Percentiles rank a stretch among this genome's conserved stretches.
Conservation (phyloP, 2,113 vertebrate species). For the Macroglossus sobrinus region DNA sequence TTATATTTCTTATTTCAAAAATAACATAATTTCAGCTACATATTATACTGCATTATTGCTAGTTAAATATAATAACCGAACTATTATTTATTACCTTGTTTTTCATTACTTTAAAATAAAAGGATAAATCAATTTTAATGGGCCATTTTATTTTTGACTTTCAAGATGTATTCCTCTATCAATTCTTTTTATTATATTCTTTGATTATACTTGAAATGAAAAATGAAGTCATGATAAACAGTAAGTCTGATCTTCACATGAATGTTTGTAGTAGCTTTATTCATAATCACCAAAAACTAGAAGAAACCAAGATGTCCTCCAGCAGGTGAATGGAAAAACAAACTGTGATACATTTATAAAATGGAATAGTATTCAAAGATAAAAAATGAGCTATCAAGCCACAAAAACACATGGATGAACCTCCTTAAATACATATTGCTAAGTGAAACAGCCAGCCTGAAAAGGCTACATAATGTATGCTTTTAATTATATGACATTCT, state of each 20-base stretch:
- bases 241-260: background rate
- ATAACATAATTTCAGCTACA: background rate
- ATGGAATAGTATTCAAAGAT: background rate
- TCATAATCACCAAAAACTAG: background rate
- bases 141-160: background rate
- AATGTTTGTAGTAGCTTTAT: background rate
- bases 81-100: background rate
- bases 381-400: background rate
- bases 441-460: background rate
- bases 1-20: background rate
- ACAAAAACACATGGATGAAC: background rate
- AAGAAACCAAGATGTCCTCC: background rate
- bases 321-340: background rate
- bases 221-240: background rate
- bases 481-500: background rate
- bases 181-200: background rate
- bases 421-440: background rate
- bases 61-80: background rate
- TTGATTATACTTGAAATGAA: background rate
- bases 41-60: background rate
- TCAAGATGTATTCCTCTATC: background rate
- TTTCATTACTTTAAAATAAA: background rate
- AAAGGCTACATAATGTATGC: background rate
- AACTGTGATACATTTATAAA: background rate
- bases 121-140: background rate